Percentiles rank a stretch among this genome's conserved stretches.
Conservation (phyloP, 1,140 invertebrate genomes). For the Teleogryllus occipitalis region DNA sequence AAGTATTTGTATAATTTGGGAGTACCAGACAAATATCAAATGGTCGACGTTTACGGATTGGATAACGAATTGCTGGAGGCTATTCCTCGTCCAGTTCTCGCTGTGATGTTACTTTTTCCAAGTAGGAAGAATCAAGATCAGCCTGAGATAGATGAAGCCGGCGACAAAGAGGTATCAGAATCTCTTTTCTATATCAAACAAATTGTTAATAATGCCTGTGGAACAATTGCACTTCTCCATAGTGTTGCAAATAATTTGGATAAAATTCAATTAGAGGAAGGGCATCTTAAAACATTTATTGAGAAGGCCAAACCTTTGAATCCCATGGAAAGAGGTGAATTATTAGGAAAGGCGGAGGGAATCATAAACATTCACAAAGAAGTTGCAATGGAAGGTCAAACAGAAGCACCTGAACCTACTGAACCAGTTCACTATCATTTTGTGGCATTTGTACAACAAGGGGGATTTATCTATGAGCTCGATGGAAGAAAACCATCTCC, state of each 20-base stretch:
- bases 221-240: slow-evolving; percentile 88
- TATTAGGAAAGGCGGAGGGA: slow-evolving; percentile 58
- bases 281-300: slow-evolving; percentile 69
- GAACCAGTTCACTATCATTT: slow-evolving; percentile 80
- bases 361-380: slow-evolving; percentile 77
- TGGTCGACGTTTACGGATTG: slow-evolving; percentile 83
- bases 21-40: slow-evolving; percentile 66
- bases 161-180: slow-evolving; percentile 48
- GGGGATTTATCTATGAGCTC: slow-evolving; percentile 81
- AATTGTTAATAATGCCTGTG: slow-evolving; percentile 89
- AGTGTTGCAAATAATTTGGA: slow-evolving; percentile 60
- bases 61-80: slow-evolving; percentile 74
- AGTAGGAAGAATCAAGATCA: slow-evolving; percentile 51
- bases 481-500: slow-evolving; percentile 77
- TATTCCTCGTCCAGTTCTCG: slow-evolving; percentile 73
- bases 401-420: slow-evolving; percentile 62
- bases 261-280: slow-evolving; percentile 60
- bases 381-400: slow-evolving; percentile 82
- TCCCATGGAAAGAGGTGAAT: slow-evolving; percentile 62
- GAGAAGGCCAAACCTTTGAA: slow-evolving; percentile 56
- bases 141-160: background rate
- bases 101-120: slow-evolving; percentile 83
- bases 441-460: slow-evolving; percentile 75
- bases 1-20: slow-evolving; percentile 77
- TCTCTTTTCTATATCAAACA: slow-evolving; percentile 87